Percentiles rank a stretch among this genome's conserved stretches.
These are phyloP conservation scores for Gobionotothen gibberifrons DNA, from an alignment of 2,797 vertebrate genomes.

Conservation along the genomic window DNA sequence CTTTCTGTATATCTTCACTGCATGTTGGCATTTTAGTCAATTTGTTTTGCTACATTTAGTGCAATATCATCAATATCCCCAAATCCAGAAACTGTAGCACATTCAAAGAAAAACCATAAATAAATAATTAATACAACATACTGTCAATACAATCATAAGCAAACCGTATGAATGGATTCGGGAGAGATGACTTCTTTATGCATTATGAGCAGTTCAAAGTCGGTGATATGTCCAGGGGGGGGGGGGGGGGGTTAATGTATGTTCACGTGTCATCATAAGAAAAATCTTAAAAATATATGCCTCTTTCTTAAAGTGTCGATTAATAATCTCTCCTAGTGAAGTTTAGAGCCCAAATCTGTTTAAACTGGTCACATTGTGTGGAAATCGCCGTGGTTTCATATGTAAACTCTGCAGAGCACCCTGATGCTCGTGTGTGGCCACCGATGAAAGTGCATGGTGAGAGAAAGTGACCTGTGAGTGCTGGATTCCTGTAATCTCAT, in stretches of 20 bases:
- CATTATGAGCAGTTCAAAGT: slow-evolving; percentile 53
- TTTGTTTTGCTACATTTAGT: slow-evolving; percentile 78
- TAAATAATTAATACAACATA: slow-evolving; percentile 73
- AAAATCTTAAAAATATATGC: slow-evolving; percentile 43
- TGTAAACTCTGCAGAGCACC: slow-evolving; percentile 48
- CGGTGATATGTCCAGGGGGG: slow-evolving; percentile 63
- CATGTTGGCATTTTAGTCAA: slow-evolving; percentile 69
- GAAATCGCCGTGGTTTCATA: slow-evolving; percentile 41
- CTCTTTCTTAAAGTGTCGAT: slow-evolving; percentile 12
- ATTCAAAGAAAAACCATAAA: slow-evolving; percentile 65
- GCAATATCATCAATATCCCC: slow-evolving; percentile 66
- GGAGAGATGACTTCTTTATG: slow-evolving; percentile 45
- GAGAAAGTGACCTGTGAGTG: slow-evolving; percentile 53
- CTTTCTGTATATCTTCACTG: slow-evolving; percentile 69
- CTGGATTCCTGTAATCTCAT: slow-evolving; percentile 59
- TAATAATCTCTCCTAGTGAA: slow-evolving; percentile 38
- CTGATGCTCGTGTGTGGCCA: slow-evolving; percentile 37
- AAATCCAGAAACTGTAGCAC: slow-evolving; percentile 61
- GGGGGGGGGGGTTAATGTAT: slow-evolving; percentile 24
- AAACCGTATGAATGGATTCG: slow-evolving; percentile 56
- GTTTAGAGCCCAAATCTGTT: slow-evolving; percentile 28
- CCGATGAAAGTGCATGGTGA: slow-evolving; percentile 48
- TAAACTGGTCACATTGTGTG: slow-evolving; percentile 38
- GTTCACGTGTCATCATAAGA: slow-evolving; percentile 38
- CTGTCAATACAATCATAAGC: slow-evolving; percentile 8